These are phyloP conservation scores for Aleiodes alternator DNA, from an alignment of 2,888 invertebrate genomes.

Conservation along the genomic window DNA sequence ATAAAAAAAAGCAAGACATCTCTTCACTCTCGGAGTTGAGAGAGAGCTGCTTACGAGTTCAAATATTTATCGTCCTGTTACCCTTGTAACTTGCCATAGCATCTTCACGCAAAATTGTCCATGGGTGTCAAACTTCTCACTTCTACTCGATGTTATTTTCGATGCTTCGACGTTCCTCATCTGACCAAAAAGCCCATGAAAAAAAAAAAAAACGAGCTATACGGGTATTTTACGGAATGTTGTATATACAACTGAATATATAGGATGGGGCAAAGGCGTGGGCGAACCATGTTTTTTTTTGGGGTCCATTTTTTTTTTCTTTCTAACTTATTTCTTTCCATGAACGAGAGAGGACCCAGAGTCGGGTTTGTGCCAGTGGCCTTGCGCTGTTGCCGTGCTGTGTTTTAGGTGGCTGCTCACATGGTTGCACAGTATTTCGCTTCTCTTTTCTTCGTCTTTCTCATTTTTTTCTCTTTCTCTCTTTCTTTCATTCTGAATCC, in stretches of 20 bases:
- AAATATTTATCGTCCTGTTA: conserved; percentile 65
- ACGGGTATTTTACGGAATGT: conserved; percentile 17
- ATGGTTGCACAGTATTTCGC: conserved; percentile 50
- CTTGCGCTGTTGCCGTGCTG: conserved; percentile 67
- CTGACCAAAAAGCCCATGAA: not conserved
- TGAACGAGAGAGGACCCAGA: conserved; percentile 62
- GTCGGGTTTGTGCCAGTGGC: conserved; percentile 52
- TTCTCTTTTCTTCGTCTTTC: conserved; percentile 43
- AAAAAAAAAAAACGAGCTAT: conserved; percentile 28
- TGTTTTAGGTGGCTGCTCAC: conserved; percentile 53
- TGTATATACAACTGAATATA: conserved; percentile 29
- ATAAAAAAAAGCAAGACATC: conserved; percentile 6
- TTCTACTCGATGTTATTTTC: conserved; percentile 42
- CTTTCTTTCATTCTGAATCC: conserved; percentile 47
- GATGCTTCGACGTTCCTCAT: conserved; percentile 44
- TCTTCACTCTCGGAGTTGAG: conserved; percentile 42
- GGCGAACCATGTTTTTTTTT: conserved; percentile 26
- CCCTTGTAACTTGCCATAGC: conserved; percentile 55
- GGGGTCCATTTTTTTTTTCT: conserved; percentile 29
- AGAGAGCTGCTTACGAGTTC: conserved; percentile 55
- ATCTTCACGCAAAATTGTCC: conserved; percentile 44
- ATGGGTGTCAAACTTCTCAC: conserved; percentile 50
- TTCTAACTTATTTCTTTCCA: conserved; percentile 46
- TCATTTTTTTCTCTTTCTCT: too few relatives aligned
- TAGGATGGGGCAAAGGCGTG: conserved; percentile 35